Conservation (phyloP, 2,113 vertebrate genomes). For the Oryzias javanicus region DNA sequence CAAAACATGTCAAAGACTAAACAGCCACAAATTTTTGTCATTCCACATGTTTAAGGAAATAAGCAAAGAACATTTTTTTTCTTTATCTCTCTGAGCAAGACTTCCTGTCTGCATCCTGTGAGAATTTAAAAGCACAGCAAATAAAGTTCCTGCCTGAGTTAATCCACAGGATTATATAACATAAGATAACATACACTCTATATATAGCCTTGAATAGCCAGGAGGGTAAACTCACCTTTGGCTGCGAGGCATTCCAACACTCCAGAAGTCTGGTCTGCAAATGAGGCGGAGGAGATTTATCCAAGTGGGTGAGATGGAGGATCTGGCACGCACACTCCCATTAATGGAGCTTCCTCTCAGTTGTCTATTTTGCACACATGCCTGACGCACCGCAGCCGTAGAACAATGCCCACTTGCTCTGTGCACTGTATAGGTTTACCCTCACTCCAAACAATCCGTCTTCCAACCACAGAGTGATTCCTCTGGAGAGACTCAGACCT, state of each 20-base stretch:
- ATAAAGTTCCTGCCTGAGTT: background rate
- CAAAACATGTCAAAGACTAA: too few species aligned
- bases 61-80: background rate
- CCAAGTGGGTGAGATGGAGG: slow-evolving; percentile 37
- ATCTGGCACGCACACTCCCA: slow-evolving; percentile 36
- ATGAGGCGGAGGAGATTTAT: slow-evolving; percentile 51
- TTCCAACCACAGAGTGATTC: slow-evolving; percentile 15
- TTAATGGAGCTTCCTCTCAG: slow-evolving; percentile 35
- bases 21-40: too few species aligned
- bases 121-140: slow-evolving; percentile 5
- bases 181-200: slow-evolving; percentile 5
- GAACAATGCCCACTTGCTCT: slow-evolving; percentile 6
- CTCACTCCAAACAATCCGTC: slow-evolving; percentile 21
- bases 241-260: slow-evolving; percentile 22
- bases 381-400: background rate
- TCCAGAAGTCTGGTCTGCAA: slow-evolving; percentile 36
- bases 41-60: too few species aligned
- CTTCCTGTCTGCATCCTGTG: background rate
- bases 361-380: slow-evolving; percentile 35
- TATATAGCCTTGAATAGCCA: slow-evolving; percentile 7
- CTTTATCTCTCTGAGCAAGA: background rate
- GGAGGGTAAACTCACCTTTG: slow-evolving; percentile 44
- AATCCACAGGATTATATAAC: slow-evolving; percentile 12
- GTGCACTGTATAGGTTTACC: slow-evolving; percentile 6
- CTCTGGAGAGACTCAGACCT: slow-evolving; percentile 21